These are phyloP conservation scores for Chromobotia macracanthus DNA, from an alignment of 2,797 vertebrate species.

Conservation along the genomic window DNA sequence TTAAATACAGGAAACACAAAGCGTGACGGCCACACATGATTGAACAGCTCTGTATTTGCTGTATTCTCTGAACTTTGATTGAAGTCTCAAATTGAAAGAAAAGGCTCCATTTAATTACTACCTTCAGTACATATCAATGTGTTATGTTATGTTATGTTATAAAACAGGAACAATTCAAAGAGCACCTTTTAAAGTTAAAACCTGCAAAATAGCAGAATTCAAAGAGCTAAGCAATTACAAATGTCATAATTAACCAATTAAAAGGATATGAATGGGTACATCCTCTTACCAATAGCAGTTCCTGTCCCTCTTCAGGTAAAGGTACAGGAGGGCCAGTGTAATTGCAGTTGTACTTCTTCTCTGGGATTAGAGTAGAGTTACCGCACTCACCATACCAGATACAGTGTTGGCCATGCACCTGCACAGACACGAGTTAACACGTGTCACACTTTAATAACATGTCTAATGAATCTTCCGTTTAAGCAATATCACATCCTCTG, in stretches of 20 bases:
- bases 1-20: neutral
- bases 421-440: neutral
- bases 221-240: neutral
- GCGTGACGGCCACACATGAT: neutral
- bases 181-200: neutral
- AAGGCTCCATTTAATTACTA: too few species aligned
- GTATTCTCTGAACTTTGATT: neutral
- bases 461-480: neutral
- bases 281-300: constrained; percentile 81
- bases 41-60: neutral
- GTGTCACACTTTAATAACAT: neutral
- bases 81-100: neutral
- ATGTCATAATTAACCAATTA: neutral
- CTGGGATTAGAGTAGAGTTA: constrained; percentile 62
- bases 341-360: constrained; percentile 91
- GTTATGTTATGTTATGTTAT: too few species aligned
- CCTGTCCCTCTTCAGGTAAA: constrained; percentile 79
- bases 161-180: neutral
- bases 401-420: constrained; percentile 84
- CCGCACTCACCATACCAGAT: constrained; percentile 95
- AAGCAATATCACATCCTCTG: neutral
- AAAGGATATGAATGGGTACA: neutral
- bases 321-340: constrained; percentile 84
- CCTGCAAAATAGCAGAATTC: neutral
- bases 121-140: too few species aligned